Base-by-base conservation (phyloP, 2,797 vertebrate genomes). In the Sphenopsis melanotis region DNA sequence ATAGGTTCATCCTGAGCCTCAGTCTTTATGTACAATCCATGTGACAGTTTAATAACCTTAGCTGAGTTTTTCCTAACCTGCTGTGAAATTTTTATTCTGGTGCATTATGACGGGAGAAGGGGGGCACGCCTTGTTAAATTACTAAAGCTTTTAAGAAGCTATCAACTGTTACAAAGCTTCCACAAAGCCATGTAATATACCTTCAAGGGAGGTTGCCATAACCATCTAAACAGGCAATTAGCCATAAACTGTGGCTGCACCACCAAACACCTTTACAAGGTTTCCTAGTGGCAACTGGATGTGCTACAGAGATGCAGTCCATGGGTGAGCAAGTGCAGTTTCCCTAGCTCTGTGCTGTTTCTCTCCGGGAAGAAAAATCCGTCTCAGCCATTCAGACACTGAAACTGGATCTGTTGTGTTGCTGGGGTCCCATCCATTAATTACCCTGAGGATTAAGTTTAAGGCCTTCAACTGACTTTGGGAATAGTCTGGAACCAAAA, bases 81-180 rank as follows among this genome's bases (percentile, higher is more conserved):
- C 4, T 55, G 39, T 52, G 36, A 81, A 6, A 1, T 42, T 83
- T 78, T 56, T 56, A 12, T 46, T 32, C 37, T 77, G 46, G 7
- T 66, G 9, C 4, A 6, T 42, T 59, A 46, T 18, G 5, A 2
- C 1, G 1, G 27, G 23, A 29, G 7, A 46, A 64, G 11, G 1
- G 15, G 3, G 6, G 0, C 10, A 36, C 3, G 60, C 32, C 22
- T 52, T 65, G 14, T 23, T 63, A 76, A 39, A 61, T 18, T 34
- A 36, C 44, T 39, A 15, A 42, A 34, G 8, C 53, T 69, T 49
- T 61, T 1, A 71, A 30, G 41, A 81, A 59, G 10, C 6, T 83
- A 10, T 27, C 8, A 47, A 15, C 11, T 82, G 21, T 59, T 59
- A 47, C 23, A 10, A 18, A 17, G 41, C 21, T 64, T 78, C 42